Percentiles rank a stretch among this genome's conserved stretches.
Conservation (phyloP, 2,113 vertebrate genomes). For the Scartelaos histophorus region DNA sequence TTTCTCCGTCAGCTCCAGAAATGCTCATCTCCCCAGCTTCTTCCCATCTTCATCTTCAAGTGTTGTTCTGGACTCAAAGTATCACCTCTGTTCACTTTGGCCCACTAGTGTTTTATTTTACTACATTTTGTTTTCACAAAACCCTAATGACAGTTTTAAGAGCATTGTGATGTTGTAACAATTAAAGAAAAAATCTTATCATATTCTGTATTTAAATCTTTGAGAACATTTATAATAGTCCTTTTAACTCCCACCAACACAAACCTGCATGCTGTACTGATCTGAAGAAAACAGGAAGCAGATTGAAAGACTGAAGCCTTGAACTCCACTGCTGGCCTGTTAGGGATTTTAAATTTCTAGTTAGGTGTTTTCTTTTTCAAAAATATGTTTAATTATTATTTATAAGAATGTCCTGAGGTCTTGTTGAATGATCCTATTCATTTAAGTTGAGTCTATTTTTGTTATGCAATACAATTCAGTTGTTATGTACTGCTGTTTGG, state of each 20-base stretch:
- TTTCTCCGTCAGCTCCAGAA: conserved; percentile 26
- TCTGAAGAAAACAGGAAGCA: conserved; percentile 54
- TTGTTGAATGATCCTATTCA: conserved; percentile 61
- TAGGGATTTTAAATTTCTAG: conserved; percentile 53
- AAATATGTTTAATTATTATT: conserved; percentile 82
- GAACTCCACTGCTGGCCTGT: conserved; percentile 47
- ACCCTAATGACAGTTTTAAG: conserved; percentile 69
- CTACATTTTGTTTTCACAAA: conserved; percentile 67
- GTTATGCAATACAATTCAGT: conserved; percentile 23
- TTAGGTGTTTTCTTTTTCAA: conserved; percentile 56
- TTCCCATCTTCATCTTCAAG: conserved; percentile 6
- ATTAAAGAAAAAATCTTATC: conserved; percentile 56
- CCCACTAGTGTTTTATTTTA: conserved; percentile 54
- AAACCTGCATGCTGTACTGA: conserved; percentile 75
- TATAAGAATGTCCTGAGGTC: conserved; percentile 80
- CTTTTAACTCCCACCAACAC: conserved; percentile 49
- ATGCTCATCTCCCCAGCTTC: conserved; percentile 22
- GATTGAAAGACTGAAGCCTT: conserved; percentile 45
- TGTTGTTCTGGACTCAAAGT: conserved; percentile 45
- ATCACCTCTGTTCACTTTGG: conserved; percentile 25
- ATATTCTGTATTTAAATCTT: conserved; percentile 71
- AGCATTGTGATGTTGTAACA: conserved; percentile 68
- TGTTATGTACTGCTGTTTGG: conserved; percentile 8
- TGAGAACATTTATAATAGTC: conserved; percentile 52
- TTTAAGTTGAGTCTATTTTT: conserved; percentile 32